These are phyloP conservation scores for Eupithecia exiguata DNA, from an alignment of 2,888 invertebrate genomes.

Conservation along the genomic window DNA sequence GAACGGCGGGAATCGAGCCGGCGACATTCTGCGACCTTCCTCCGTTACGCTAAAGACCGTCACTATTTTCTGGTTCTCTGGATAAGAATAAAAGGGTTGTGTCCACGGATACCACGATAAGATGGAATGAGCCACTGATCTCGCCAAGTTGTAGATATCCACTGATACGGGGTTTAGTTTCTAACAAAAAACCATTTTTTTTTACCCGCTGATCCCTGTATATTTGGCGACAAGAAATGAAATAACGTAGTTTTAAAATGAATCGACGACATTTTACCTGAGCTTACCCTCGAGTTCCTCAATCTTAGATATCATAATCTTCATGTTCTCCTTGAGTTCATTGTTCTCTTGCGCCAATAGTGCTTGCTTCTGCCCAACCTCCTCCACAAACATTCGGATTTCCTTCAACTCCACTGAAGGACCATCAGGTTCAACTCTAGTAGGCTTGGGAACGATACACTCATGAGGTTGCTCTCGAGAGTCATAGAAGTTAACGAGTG, in stretches of 20 bases:
- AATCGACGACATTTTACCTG: slow-evolving; percentile 58
- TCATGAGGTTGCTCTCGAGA: slow-evolving; percentile 54
- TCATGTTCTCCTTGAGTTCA: slow-evolving; percentile 62
- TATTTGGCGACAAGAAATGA: no score
- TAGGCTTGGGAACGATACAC: slow-evolving; percentile 33
- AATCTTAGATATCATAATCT: slow-evolving; percentile 65
- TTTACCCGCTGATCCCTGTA: no score
- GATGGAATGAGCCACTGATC: no score
- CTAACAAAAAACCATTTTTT: no score
- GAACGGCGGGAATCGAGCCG: no score
- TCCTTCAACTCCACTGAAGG: slow-evolving; percentile 59
- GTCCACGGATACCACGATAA: no score
- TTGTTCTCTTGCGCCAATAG: slow-evolving; percentile 65
- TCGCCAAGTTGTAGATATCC: no score
- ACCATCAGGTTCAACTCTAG: slow-evolving; percentile 20
- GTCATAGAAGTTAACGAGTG: slow-evolving; percentile 69
- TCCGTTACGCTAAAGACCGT: no score
- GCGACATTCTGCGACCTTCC: no score
- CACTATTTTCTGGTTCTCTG: no score
- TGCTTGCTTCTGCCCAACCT: slow-evolving; percentile 63
- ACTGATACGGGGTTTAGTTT: no score
- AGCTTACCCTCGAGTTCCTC: slow-evolving; percentile 71
- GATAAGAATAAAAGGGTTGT: no score
- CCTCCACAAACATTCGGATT: slow-evolving; percentile 58
- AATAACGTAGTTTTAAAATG: neutral